phyloP scores from a whole-genome alignment of 2,113 vertebrate species.

The Cyprinodon tularosa region DNA sequence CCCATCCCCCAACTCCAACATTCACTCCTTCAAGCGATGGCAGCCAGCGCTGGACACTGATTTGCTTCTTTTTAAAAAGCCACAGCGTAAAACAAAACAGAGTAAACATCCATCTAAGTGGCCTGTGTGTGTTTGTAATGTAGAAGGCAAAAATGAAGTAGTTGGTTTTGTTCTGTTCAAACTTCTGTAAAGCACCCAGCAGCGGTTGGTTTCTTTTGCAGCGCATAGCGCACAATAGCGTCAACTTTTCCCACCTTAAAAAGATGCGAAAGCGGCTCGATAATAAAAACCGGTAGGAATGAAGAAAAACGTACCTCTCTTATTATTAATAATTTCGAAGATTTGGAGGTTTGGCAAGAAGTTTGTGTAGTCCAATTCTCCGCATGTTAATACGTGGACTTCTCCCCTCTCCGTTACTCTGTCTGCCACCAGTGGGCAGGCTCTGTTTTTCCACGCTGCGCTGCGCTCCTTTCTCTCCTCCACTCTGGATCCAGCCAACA shows the following conservation, averaged over 20 bases:
- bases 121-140: neutral
- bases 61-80: conserved; percentile 8
- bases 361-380: conserved; percentile 69
- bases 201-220: conserved; percentile 30
- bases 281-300: neutral
- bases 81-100: conserved; percentile 4
- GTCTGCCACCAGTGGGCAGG: conserved; percentile 33
- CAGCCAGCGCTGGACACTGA: conserved; percentile 37
- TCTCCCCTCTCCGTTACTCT: conserved; percentile 41
- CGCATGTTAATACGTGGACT: conserved; percentile 74
- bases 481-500: conserved; percentile 37
- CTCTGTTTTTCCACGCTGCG: conserved; percentile 7
- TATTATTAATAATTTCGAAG: conserved; percentile 55
- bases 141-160: neutral
- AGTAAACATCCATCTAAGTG: neutral
- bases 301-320: conserved; percentile 63
- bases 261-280: conserved; percentile 17
- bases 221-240: conserved; percentile 56
- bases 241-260: conserved; percentile 50
- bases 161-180: conserved; percentile 8
- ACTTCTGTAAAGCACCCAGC: conserved; percentile 37
- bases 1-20: conserved; percentile 75
- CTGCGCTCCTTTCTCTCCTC: conserved; percentile 46
- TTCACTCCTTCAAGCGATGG: conserved; percentile 50
- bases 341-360: conserved; percentile 72